A percentile compares a stretch with the other conserved stretches of the same genome.
These are phyloP conservation scores for Cotesia chilonis DNA, from an alignment of 1,140 invertebrate species.

Conservation along the genomic window DNA sequence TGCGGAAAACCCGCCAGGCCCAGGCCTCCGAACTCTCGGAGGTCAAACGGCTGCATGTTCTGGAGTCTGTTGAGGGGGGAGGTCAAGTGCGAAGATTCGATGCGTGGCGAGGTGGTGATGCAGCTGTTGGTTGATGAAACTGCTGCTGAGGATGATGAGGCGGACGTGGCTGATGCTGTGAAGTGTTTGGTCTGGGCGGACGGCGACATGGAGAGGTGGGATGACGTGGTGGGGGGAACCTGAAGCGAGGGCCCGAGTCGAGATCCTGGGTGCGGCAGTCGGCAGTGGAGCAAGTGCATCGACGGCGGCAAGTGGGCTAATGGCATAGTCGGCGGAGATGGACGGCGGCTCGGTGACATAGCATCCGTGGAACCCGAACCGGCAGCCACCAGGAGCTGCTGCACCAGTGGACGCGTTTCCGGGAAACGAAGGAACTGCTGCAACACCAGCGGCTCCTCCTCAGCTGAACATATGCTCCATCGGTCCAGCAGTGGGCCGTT, in stretches of 20 bases:
- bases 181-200: slow-evolving; percentile 57
- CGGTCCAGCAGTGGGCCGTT: slow-evolving; percentile 80
- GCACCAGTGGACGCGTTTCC: slow-evolving; percentile 83
- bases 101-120: slow-evolving; percentile 53
- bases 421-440: slow-evolving; percentile 88
- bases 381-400: slow-evolving; percentile 79
- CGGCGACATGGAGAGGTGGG: slow-evolving; percentile 53
- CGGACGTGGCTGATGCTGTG: slow-evolving; percentile 34
- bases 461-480: slow-evolving; percentile 83
- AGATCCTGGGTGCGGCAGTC: slow-evolving; percentile 60
- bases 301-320: slow-evolving; percentile 69
- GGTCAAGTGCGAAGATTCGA: slow-evolving; percentile 64
- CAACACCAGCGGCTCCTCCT: slow-evolving; percentile 85
- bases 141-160: slow-evolving; percentile 38
- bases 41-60: slow-evolving; percentile 95
- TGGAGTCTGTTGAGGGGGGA: slow-evolving; percentile 89
- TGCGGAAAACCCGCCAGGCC: slow-evolving; percentile 72
- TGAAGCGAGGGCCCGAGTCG: slow-evolving; percentile 62
- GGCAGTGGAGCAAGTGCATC: slow-evolving; percentile 66
- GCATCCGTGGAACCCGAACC: slow-evolving; percentile 65
- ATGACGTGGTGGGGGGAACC: slow-evolving; percentile 53
- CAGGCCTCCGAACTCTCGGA: slow-evolving; percentile 77
- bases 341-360: slow-evolving; percentile 74
- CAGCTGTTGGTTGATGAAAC: slow-evolving; percentile 48
- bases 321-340: slow-evolving; percentile 70